These are phyloP conservation scores for Sesia bembeciformis DNA, from an alignment of 2,888 invertebrate species.

Conservation along the genomic window DNA sequence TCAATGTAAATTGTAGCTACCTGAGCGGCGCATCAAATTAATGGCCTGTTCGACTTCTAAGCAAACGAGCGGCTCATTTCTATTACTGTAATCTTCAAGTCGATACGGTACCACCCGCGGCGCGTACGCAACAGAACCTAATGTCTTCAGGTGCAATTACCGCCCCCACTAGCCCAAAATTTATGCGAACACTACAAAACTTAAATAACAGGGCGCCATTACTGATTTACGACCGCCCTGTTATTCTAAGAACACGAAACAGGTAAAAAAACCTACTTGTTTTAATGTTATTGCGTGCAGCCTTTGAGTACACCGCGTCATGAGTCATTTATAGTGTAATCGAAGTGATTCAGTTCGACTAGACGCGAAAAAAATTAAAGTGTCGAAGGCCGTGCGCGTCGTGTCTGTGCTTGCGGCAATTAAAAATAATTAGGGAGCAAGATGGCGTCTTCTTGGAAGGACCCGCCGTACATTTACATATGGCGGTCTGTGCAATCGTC, in stretches of 20 bases:
- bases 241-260: slow-evolving; percentile 52
- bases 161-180: slow-evolving; percentile 30
- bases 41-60: not conserved
- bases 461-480: slow-evolving; percentile 63
- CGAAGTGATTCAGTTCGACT: slow-evolving; percentile 55
- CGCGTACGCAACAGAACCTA: slow-evolving; percentile 22
- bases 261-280: slow-evolving; percentile 52
- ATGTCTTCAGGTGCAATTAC: slow-evolving; percentile 36
- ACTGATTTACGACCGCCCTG: slow-evolving; percentile 56
- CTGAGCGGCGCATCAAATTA: not conserved
- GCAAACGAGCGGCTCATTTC: slow-evolving; percentile 6
- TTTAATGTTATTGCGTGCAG: slow-evolving; percentile 42
- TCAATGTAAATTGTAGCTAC: slow-evolving; percentile 5
- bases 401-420: slow-evolving; percentile 62
- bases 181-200: slow-evolving; percentile 43
- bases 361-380: slow-evolving; percentile 67
- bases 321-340: slow-evolving; percentile 56
- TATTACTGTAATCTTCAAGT: slow-evolving; percentile 14
- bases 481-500: slow-evolving; percentile 27
- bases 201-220: slow-evolving; percentile 68
- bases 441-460: slow-evolving; percentile 68
- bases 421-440: slow-evolving; percentile 73
- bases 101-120: slow-evolving; percentile 38
- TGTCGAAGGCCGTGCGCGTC: slow-evolving; percentile 61
- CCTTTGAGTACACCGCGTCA: slow-evolving; percentile 24